A percentile compares a stretch with the other conserved stretches of the same genome.
phyloP scores from a whole-genome alignment of 2,113 vertebrate species.

The Muscicapa adusta region DNA sequence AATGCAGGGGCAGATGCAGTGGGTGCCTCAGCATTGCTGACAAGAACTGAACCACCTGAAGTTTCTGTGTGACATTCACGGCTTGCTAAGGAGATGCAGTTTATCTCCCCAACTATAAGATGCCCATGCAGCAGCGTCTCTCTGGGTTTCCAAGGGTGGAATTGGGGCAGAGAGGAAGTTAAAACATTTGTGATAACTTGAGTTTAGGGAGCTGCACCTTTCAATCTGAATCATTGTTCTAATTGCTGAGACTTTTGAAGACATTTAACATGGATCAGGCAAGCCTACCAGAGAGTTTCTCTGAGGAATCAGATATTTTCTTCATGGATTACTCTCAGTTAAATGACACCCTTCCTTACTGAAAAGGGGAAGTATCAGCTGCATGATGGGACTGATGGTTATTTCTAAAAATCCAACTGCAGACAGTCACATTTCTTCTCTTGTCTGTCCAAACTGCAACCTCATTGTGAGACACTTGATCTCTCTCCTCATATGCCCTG shows the following conservation, averaged over 20 bases:
- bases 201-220: neutral
- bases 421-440: neutral
- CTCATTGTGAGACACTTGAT: neutral
- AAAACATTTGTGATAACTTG: neutral
- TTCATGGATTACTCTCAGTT: neutral
- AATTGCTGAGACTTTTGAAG: neutral
- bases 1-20: neutral
- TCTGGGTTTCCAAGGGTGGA: neutral
- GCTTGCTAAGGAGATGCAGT: rapidly evolving
- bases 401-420: neutral
- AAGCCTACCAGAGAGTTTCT: neutral
- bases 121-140: rapidly evolving
- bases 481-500: neutral
- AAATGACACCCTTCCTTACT: neutral
- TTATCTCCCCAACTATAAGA: rapidly evolving
- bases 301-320: neutral
- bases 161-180: neutral
- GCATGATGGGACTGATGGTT: neutral
- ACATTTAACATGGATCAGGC: neutral
- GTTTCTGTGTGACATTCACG: neutral
- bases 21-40: rapidly evolving
- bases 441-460: neutral
- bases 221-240: neutral
- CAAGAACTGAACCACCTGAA: neutral
- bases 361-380: neutral